Evolutionary conservation across 2,797 vertebrate genomes (phyloP).

Genomic region (Tokudaia muenninki): DNA sequence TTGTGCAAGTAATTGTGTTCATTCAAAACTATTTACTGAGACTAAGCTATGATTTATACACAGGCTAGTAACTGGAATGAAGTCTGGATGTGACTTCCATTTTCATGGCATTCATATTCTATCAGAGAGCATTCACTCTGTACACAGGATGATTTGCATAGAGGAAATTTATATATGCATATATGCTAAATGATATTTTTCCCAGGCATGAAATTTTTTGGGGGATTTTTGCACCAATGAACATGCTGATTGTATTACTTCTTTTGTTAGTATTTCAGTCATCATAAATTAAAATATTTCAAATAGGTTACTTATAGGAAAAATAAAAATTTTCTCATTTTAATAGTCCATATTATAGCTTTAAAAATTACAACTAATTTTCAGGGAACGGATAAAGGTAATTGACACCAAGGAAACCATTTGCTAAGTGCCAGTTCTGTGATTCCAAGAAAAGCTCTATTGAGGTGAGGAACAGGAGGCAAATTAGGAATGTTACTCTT

Average conservation of each 20-base stretch:
- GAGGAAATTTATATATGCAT: background rate
- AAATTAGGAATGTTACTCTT: background rate
- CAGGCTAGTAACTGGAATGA: background rate
- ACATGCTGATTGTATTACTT: background rate
- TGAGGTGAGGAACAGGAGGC: background rate
- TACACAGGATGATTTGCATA: background rate
- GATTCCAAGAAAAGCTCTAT: background rate
- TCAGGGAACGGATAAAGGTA: background rate
- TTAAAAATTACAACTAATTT: background rate
- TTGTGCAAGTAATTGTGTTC: background rate
- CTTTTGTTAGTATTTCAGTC: background rate
- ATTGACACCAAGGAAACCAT: background rate
- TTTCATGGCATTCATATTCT: background rate
- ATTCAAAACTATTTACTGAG: background rate
- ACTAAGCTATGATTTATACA: background rate
- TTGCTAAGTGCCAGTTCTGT: background rate
- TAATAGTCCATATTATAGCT: background rate
- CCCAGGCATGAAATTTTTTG: background rate
- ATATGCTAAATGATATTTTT: background rate
- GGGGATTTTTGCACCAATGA: background rate
- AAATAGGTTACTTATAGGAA: background rate
- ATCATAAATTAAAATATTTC: background rate
- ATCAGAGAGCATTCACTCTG: background rate
- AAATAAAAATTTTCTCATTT: background rate
- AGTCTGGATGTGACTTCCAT: background rate